A percentile compares a stretch with the other conserved stretches of the same genome.
Conservation (phyloP, 2,797 vertebrate genomes). For the Etheostoma perlongum region DNA sequence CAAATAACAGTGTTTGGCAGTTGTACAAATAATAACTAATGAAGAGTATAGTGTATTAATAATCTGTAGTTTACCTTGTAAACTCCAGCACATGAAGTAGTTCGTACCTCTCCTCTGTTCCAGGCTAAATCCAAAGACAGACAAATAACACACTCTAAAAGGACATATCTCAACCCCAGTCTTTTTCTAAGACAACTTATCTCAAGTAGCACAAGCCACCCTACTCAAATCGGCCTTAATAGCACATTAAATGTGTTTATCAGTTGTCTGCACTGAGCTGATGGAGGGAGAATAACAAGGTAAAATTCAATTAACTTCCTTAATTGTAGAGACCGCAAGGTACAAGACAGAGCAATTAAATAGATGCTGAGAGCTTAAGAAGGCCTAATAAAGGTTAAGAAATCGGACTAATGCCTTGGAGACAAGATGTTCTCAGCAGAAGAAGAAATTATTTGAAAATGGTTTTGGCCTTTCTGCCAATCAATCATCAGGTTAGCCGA, state of each 20-base stretch:
- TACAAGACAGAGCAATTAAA: constrained; percentile 70
- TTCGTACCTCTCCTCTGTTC: constrained; percentile 93
- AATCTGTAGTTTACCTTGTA: constrained; percentile 84
- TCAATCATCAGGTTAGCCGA: constrained; percentile 69
- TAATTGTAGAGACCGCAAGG: constrained; percentile 62
- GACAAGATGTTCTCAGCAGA: constrained; percentile 49
- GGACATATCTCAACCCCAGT: constrained; percentile 22
- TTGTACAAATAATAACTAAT: background rate
- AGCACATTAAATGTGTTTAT: constrained; percentile 71
- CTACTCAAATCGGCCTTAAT: constrained; percentile 62
- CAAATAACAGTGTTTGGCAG: background rate
- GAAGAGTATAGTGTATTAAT: no score
- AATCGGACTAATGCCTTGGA: constrained; percentile 48
- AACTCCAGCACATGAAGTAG: constrained; percentile 97
- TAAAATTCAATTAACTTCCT: constrained; percentile 73
- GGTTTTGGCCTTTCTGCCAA: constrained; percentile 45
- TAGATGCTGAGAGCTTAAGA: constrained; percentile 46
- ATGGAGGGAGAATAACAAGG: constrained; percentile 62
- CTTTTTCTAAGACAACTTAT: constrained; percentile 38
- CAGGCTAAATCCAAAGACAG: constrained; percentile 82
- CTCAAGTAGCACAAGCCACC: constrained; percentile 47
- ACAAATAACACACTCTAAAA: constrained; percentile 28
- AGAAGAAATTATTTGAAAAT: constrained; percentile 36
- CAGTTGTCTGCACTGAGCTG: constrained; percentile 50
- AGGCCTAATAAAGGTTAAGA: constrained; percentile 68